Evolutionary conservation across 2,113 vertebrate genomes (phyloP), one percentile per base, ranked within the genome.

Genomic region (Centropus unirufus): DNA sequence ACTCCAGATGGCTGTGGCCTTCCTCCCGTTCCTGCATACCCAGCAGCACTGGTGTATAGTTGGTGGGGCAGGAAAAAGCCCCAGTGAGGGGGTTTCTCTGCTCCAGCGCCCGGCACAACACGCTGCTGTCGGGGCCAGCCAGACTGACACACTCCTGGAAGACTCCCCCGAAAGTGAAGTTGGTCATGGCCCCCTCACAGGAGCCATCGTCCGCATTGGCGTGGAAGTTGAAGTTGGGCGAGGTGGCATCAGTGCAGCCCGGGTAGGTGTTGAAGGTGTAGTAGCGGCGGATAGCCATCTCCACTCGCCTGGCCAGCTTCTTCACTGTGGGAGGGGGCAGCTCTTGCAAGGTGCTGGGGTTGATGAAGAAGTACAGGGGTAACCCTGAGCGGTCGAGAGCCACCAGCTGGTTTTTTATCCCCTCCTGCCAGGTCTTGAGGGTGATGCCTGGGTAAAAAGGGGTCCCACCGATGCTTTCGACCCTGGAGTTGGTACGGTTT

Each of bases 401-500:
- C 88, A 99, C 98, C 89, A 99, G 96, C 93, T 99, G 98, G 96
- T 99, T 99, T 44, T 59, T 74, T 49, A 97, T 99, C 42, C 94
- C 97, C 84, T 99, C 98, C 91, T 99, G 99, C 99, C 99, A 99
- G 57, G 93, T 97, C 97, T 99, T 97, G 73, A 99, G 97, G 52
- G 98, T 99, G 95, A 99, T 99, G 12, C 99, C 99, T 2, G 99
- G 99, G 91, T 99, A 99, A 76, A 99, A 99, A 2, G 98, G 98
- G 22, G 59, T 29, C 11, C 98, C 98, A 0, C 99, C 99, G 0
- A 99, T 91, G 94, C 99, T 99, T 84, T 98, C 97, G 14, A 98
- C 98, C 44, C 98, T 93, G 24, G 99, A 99, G 94, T 97, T 98
- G 69, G 97, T 98, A 77, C 98, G 97, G 91, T 99, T 99, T 22